These are phyloP conservation scores for Orthosia cruda DNA, from an alignment of 2,888 invertebrate species.

Conservation along the genomic window DNA sequence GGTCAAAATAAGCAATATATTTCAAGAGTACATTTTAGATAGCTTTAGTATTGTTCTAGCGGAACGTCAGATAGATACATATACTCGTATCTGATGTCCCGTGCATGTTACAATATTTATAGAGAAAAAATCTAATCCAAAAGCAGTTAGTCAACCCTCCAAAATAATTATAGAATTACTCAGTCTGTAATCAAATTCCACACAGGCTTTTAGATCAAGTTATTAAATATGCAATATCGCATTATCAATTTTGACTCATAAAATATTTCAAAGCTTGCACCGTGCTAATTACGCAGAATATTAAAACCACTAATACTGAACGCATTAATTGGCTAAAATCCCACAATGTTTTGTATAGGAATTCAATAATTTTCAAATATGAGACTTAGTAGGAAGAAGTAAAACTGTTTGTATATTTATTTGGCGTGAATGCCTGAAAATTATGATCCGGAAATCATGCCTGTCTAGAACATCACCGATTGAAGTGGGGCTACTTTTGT, in stretches of 20 bases:
- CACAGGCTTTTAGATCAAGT: not conserved
- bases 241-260: slow-evolving; percentile 26
- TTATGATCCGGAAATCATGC: too few species aligned
- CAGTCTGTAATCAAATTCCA: slow-evolving; percentile 11
- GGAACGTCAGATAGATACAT: too few species aligned
- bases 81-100: too few species aligned
- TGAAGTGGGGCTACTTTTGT: too few species aligned
- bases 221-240: slow-evolving; percentile 22
- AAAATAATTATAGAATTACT: not conserved
- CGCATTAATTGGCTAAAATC: slow-evolving; percentile 26
- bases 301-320: slow-evolving; percentile 43
- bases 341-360: slow-evolving; percentile 15
- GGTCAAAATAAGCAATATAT: too few species aligned
- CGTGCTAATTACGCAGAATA: slow-evolving; percentile 39
- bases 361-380: not conserved
- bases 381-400: too few species aligned
- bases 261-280: slow-evolving; percentile 37
- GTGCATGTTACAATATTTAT: too few species aligned
- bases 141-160: not conserved
- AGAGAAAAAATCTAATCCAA: not conserved
- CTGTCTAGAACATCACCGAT: too few species aligned
- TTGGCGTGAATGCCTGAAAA: too few species aligned
- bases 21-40: too few species aligned
- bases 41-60: too few species aligned
- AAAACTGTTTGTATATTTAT: too few species aligned